Percentiles rank a stretch among this genome's conserved stretches.
Evolutionary conservation across 2,113 vertebrate species (phyloP).

Genomic region (Oncorhynchus clarkii): DNA sequence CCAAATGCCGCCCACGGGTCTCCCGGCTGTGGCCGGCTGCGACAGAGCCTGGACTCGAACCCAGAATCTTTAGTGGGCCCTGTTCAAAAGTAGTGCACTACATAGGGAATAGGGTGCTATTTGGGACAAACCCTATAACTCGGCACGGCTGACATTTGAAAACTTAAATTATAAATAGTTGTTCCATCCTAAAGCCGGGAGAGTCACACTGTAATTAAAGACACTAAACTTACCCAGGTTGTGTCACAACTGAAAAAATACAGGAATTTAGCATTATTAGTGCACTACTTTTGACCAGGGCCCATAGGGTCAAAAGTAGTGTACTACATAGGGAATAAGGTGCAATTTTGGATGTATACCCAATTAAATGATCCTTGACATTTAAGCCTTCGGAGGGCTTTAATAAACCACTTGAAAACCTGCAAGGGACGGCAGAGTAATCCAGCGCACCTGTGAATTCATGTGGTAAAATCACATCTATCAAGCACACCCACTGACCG

Average conservation of each 20-base stretch:
- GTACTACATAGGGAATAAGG: no score
- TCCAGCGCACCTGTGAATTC: not conserved
- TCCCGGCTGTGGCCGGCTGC: no score
- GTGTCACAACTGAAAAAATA: no score
- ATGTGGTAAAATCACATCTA: conserved; percentile 9
- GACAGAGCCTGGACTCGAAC: no score
- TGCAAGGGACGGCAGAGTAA: not conserved
- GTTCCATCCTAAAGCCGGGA: not conserved
- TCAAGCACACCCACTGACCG: not conserved
- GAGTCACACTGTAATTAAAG: conserved; percentile 18
- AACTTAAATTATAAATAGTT: not conserved
- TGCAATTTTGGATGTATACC: not conserved
- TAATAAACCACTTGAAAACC: not conserved
- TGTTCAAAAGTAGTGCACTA: no score
- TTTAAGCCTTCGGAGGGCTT: not conserved
- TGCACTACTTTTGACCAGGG: no score
- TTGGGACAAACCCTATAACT: not conserved
- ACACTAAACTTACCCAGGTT: conserved; percentile 1
- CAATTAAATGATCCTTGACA: conserved; percentile 9
- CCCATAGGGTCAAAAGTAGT: no score
- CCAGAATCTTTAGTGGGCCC: no score
- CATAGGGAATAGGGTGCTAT: no score
- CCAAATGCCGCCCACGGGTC: no score
- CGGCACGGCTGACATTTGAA: conserved; percentile 11
- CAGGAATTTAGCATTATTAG: no score